phyloP scores from a whole-genome alignment of 1,140 invertebrate species.

The Pectinophora gossypiella region DNA sequence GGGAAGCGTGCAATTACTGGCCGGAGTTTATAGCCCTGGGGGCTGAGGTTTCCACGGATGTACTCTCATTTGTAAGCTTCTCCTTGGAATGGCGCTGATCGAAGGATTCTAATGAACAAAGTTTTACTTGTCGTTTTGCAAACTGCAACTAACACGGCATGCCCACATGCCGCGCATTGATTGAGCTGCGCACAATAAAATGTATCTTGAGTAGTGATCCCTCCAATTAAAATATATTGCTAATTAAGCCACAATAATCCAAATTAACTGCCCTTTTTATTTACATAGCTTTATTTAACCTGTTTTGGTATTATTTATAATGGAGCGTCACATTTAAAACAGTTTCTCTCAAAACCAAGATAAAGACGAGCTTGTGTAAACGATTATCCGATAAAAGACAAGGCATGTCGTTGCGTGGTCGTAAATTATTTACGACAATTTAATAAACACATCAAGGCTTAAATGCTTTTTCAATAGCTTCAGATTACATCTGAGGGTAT shows the following conservation, averaged over 20 bases:
- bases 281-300: no score
- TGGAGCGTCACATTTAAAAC: no score
- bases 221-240: no score
- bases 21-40: not conserved
- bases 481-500: constrained; percentile 36
- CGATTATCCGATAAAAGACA: constrained; percentile 13
- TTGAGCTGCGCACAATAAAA: no score
- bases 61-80: not conserved
- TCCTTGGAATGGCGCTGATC: not conserved
- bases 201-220: no score
- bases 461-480: constrained; percentile 49
- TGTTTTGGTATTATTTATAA: no score
- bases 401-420: constrained; percentile 13
- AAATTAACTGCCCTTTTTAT: no score
- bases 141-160: not conserved
- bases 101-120: not conserved
- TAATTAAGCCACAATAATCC: no score
- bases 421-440: constrained; percentile 50
- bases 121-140: not conserved
- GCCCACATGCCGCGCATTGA: not conserved
- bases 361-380: no score
- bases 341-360: no score
- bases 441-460: constrained; percentile 55
- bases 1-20: not conserved
- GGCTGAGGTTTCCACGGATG: constrained; percentile 1